Conservation (phyloP, 2,888 invertebrate species). For the Coenonympha glycerion region DNA sequence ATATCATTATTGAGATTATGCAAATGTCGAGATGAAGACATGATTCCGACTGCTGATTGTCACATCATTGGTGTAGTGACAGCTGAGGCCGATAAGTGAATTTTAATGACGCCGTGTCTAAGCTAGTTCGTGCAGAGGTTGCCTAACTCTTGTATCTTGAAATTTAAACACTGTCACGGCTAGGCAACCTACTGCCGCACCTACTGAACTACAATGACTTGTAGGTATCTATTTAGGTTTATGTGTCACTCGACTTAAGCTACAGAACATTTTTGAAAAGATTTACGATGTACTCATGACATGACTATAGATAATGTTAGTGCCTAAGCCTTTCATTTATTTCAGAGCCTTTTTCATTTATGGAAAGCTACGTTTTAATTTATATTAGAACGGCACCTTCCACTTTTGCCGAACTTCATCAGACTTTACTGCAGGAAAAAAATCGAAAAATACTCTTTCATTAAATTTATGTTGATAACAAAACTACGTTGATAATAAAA, state of each 20-base stretch:
- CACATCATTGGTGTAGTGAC: slow-evolving; percentile 5
- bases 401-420: too few species aligned
- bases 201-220: background rate
- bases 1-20: background rate
- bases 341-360: too few species aligned
- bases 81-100: slow-evolving; percentile 7
- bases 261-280: background rate
- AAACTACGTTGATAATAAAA: too few species aligned
- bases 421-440: too few species aligned
- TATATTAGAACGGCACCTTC: too few species aligned
- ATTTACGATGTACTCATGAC: background rate
- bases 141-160: slow-evolving; percentile 8
- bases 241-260: background rate
- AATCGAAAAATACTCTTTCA: too few species aligned
- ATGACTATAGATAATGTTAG: background rate
- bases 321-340: too few species aligned
- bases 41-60: slow-evolving; percentile 4
- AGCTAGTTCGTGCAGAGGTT: slow-evolving; percentile 12
- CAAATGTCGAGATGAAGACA: background rate
- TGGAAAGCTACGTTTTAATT: too few species aligned
- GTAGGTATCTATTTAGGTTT: background rate
- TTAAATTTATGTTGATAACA: too few species aligned
- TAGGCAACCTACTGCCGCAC: background rate
- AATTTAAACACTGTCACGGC: slow-evolving; percentile 4
- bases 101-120: slow-evolving; percentile 4